A percentile compares a stretch with the other conserved stretches of the same genome.
Conservation (phyloP, 2,113 vertebrate genomes). For the Mungos mungo region DNA sequence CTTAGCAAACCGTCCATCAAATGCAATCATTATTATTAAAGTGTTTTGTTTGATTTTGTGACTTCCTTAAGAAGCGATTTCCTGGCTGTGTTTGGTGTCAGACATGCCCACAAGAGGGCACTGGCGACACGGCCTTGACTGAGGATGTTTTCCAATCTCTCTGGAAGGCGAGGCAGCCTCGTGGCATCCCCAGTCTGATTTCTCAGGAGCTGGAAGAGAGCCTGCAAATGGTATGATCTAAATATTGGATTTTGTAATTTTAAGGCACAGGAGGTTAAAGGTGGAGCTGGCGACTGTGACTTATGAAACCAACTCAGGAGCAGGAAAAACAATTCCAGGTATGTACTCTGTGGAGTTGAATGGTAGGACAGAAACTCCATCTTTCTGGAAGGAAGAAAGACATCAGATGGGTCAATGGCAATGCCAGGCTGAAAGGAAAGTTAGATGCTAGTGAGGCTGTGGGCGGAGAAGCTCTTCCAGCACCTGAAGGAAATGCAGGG, state of each 20-base stretch:
- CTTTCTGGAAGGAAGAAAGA: neutral
- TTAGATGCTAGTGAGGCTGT: no score
- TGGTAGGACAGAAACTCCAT: neutral
- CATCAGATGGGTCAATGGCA: neutral
- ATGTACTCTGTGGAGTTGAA: neutral
- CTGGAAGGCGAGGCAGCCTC: neutral
- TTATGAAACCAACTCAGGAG: neutral
- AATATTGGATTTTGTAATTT: neutral
- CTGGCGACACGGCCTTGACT: neutral
- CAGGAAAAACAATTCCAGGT: neutral
- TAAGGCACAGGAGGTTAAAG: neutral
- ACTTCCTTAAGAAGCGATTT: neutral
- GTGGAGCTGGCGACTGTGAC: neutral
- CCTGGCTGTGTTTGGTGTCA: neutral
- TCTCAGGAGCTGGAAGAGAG: neutral
- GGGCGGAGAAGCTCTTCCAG: neutral
- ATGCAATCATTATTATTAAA: neutral
- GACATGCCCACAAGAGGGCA: slow-evolving; percentile 35
- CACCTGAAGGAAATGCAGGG: neutral
- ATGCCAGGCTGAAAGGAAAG: neutral
- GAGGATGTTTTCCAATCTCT: neutral
- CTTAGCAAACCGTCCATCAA: neutral
- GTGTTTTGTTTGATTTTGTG: neutral
- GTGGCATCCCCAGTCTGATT: rapidly evolving
- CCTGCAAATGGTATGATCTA: neutral